These are phyloP conservation scores for Autographa gamma DNA, from an alignment of 2,888 invertebrate genomes.

Conservation along the genomic window DNA sequence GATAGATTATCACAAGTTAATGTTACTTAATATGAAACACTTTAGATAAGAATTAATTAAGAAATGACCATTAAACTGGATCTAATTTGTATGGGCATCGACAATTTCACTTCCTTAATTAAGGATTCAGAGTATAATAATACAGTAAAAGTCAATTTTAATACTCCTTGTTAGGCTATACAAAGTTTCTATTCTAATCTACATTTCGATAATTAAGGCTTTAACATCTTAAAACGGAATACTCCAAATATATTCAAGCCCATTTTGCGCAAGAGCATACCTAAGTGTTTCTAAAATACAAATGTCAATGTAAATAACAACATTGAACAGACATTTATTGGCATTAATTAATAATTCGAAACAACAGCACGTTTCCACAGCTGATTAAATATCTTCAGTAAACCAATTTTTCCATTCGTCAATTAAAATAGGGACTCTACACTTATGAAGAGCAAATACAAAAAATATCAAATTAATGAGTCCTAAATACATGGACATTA, in stretches of 20 bases:
- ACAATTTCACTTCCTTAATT: constrained; percentile 53
- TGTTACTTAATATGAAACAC: background rate
- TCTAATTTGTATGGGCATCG: constrained; percentile 29
- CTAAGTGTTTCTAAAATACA: too few species aligned
- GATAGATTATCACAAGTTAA: background rate
- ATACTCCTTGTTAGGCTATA: constrained; percentile 22
- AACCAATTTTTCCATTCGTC: background rate
- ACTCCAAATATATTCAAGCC: too few species aligned
- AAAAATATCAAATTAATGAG: background rate
- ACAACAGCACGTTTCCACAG: background rate
- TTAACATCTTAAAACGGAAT: too few species aligned
- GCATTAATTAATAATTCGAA: background rate
- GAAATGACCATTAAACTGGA: constrained; percentile 20
- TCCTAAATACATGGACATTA: background rate
- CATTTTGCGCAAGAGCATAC: too few species aligned
- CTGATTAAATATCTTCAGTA: background rate
- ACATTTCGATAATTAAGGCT: background rate
- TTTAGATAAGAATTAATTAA: constrained; percentile 19
- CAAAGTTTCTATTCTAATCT: background rate
- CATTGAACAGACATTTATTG: background rate
- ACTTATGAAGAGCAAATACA: background rate
- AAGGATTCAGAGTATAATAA: constrained; percentile 33
- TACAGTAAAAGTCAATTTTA: constrained; percentile 17
- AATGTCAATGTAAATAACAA: background rate
- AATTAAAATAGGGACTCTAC: too few species aligned